Base-by-base conservation (phyloP, 2,797 vertebrate genomes). In the Poeciliopsis paucimaculata region DNA sequence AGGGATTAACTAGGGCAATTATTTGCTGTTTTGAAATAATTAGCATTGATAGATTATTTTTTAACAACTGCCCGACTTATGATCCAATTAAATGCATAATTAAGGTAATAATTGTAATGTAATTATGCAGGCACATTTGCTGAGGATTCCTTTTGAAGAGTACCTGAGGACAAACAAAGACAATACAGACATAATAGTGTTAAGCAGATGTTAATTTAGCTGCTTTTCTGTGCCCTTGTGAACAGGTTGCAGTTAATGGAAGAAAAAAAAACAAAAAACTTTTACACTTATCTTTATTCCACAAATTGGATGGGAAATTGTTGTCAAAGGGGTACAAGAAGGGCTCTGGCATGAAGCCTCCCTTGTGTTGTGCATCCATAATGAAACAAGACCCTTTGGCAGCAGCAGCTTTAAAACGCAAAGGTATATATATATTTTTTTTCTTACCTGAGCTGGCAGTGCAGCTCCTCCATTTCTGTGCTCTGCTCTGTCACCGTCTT, bases 401-500 rank as follows among this genome's bases (percentile, higher is more conserved):
- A 70, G 64, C 8, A 64, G 72, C 47, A 74, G 76, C 74, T 73
- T 81, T 80, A 57, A 83, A 74, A 78, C 26, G 36, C 39, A 10
- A 7, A 20, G 60, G 18, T 73, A 45, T 46, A 11, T 47, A 4
- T 16, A 3, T 45, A 11, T 11, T 12, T 46, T 46, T 46, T 46
- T 49, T 8, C 60, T 88, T 96, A 99, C 98, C 98, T 97, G 89
- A 97, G 94, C 86, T 98, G 95, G 79, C 91, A 92, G 72, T 88
- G 97, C 18, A 97, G 95, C 77, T 96, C 92, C 88, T 98, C 95
- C 66, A 98, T 95, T 90, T 98, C 97, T 0, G 74, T 82, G 82
- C 92, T 96, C 94, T 98, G 98, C 64, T 98, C 96, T 11, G 95
- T 95, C 87, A 99, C 83, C 0, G 96, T 96, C 93, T 96, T 96